A percentile compares a stretch with the other conserved stretches of the same genome.
Evolutionary conservation across 1,140 invertebrate genomes (phyloP).

Genomic region (Camponotus pennsylvanicus): DNA sequence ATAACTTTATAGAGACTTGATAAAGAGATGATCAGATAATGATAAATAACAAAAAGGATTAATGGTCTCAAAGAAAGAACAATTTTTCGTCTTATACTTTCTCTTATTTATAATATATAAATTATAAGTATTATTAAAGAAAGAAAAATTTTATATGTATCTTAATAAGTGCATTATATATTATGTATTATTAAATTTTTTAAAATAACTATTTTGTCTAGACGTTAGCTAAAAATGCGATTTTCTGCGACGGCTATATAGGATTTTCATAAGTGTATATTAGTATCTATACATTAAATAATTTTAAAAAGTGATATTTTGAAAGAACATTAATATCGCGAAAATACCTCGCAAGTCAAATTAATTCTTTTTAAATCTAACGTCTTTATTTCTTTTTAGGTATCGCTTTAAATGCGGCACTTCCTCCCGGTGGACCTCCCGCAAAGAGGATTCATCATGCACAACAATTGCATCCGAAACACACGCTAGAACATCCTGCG

Average conservation of each 20-base stretch:
- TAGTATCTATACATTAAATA: conserved; percentile 10
- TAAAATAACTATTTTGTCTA: background rate
- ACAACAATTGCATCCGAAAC: conserved; percentile 82
- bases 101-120: background rate
- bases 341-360: background rate
- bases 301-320: conserved; percentile 11
- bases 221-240: background rate
- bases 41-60: background rate
- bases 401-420: conserved; percentile 81
- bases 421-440: conserved; percentile 90
- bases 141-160: background rate
- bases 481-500: conserved; percentile 79
- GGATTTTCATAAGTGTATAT: background rate
- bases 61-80: background rate
- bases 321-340: background rate
- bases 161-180: background rate
- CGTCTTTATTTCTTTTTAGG: conserved; percentile 69
- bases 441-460: conserved; percentile 90
- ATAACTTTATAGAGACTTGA: background rate
- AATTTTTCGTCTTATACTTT: background rate
- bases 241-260: background rate
- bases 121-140: background rate
- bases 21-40: background rate
- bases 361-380: background rate
- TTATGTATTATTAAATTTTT: background rate